phyloP scores from a whole-genome alignment of 2,797 vertebrate genomes.

The Nothura maculosa region DNA sequence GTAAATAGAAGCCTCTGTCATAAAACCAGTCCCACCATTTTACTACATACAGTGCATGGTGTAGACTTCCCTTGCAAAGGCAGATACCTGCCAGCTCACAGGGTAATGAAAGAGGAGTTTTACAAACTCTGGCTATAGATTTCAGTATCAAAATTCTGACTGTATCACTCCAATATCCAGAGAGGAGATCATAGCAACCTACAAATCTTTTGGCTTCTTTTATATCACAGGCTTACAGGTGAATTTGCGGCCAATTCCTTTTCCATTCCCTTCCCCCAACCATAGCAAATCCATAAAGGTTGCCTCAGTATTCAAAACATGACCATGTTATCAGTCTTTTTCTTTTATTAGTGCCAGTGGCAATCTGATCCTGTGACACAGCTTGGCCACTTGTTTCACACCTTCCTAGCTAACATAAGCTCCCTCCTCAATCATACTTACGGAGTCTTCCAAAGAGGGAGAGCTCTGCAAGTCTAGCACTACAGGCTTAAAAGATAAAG shows the following conservation, averaged over 20 bases:
- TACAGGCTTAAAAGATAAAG: neutral
- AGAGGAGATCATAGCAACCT: neutral
- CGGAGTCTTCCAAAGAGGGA: neutral
- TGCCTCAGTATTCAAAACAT: neutral
- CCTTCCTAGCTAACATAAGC: neutral
- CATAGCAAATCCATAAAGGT: neutral
- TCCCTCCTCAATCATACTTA: neutral
- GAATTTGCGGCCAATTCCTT: neutral
- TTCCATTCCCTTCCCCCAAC: neutral
- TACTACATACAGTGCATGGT: neutral
- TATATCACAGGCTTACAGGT: neutral
- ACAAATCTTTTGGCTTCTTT: neutral
- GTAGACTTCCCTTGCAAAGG: neutral
- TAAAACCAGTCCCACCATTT: neutral
- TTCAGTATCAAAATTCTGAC: neutral
- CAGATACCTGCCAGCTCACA: neutral
- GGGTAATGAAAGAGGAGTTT: neutral
- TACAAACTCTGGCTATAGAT: neutral
- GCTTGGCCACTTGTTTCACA: conserved; percentile 43
- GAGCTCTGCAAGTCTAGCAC: neutral
- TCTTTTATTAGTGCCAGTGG: conserved; percentile 47
- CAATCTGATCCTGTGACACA: conserved; percentile 9
- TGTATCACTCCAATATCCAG: neutral
- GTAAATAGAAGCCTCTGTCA: conserved; percentile 29
- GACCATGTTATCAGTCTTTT: conserved; percentile 30